Base-by-base conservation (phyloP, 2,113 vertebrate genomes). In the Otus sunia region DNA sequence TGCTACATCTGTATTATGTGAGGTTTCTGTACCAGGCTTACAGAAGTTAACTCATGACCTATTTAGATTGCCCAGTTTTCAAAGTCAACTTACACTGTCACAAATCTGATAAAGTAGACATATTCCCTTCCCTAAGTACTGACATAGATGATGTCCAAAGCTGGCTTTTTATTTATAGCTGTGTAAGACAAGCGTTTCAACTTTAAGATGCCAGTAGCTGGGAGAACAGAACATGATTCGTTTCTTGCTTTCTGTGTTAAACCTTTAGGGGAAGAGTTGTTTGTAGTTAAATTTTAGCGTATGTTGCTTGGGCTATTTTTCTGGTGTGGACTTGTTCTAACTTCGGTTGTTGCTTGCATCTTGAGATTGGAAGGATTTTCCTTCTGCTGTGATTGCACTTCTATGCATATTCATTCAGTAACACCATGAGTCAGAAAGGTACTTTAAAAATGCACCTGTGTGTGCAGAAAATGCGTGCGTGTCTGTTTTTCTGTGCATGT, bases 61-160 rank as follows among this genome's bases (percentile, higher is more conserved):
- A 58, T 94, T 95, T 96, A 96, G 80, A 90, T 90, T 94, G 91
- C 94, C 74, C 63, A 69, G 76, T 96, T 88, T 95, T 96, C 88
- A 80, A n/a, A 94, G 78, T 72, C 69, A 88, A 64, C 67, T 92
- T 92, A 74, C 5, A 6, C 43, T 68, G 52, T 64, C 55, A 66
- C 88, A 87, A 94, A 94, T 87, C 74, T 82, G 78, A 90, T 90
- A 82, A 91, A 91, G 78, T 23, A 76, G 88, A 79, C 53, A 7
- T 34, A 53, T 67, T 89, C 73, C 6, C 19, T 36, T 78, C 34
- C 71, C 50, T 45, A 66, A 93, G 74, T 68, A 79, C 66, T 75
- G 62, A 47, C 58, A 62, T 0, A 90, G 39, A 72, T 79, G 74
- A 69, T 85, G 84, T 90, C 91, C 87, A 83, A 92, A 90, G 58